These are phyloP conservation scores for Acleris cristana DNA, from an alignment of 2,888 invertebrate genomes.

Conservation along the genomic window DNA sequence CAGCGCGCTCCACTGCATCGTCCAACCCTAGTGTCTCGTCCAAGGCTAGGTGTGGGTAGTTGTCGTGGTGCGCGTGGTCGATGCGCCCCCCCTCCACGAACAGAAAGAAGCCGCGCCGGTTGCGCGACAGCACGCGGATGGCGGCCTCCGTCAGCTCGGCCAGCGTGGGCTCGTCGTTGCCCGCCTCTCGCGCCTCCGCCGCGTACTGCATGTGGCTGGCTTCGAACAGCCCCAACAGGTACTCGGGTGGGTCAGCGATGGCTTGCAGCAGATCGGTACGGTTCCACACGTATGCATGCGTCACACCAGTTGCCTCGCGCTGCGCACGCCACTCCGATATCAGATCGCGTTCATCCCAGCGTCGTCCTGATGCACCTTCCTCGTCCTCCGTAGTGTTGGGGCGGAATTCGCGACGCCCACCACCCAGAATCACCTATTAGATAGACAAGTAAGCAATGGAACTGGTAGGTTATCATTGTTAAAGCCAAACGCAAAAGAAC, in stretches of 20 bases:
- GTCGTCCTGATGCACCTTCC: conserved; percentile 70
- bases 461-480: not conserved
- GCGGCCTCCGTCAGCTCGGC: conserved; percentile 83
- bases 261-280: conserved; percentile 79
- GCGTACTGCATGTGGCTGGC: conserved; percentile 85
- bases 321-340: conserved; percentile 86
- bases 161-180: conserved; percentile 71
- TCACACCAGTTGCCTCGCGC: conserved; percentile 64
- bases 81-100: conserved; percentile 89
- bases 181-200: conserved; percentile 77
- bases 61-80: conserved; percentile 87
- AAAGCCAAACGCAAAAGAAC: not conserved
- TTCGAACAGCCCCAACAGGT: conserved; percentile 86
- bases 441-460: not conserved
- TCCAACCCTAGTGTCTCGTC: conserved; percentile 88
- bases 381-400: conserved; percentile 81
- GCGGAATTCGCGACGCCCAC: conserved; percentile 87
- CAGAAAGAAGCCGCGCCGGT: conserved; percentile 89
- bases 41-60: conserved; percentile 83
- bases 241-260: conserved; percentile 78
- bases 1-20: conserved; percentile 81
- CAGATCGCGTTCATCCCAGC: conserved; percentile 85
- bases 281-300: conserved; percentile 83
- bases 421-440: conserved; percentile 87
- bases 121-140: conserved; percentile 86